These are phyloP conservation scores for Rhagium mordax DNA, from an alignment of 2,888 invertebrate genomes.

Conservation along the genomic window DNA sequence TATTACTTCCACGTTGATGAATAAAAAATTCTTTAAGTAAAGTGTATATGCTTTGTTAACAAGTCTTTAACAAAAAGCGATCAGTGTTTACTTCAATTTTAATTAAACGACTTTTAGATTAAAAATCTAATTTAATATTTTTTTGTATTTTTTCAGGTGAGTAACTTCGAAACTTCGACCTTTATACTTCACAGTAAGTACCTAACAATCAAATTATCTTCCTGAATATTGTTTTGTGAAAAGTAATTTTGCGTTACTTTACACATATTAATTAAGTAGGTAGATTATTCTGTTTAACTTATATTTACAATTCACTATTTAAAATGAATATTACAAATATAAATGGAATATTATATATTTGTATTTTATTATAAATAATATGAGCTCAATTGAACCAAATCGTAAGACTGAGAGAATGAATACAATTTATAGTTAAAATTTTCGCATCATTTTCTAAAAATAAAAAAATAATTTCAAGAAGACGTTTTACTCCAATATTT, in stretches of 20 bases:
- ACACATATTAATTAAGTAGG: too few species aligned
- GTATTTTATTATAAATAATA: neutral
- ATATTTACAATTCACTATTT: too few species aligned
- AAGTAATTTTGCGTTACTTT: too few species aligned
- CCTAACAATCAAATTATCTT: neutral
- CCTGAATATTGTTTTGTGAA: neutral
- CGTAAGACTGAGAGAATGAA: too few species aligned
- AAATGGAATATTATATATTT: neutral
- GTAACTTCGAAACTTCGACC: neutral
- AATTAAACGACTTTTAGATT: neutral
- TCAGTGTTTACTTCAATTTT: neutral
- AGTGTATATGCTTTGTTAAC: neutral
- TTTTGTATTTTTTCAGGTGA: neutral
- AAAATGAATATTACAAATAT: neutral
- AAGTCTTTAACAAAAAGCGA: neutral
- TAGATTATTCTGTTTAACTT: too few species aligned
- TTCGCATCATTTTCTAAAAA: too few species aligned
- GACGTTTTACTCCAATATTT: too few species aligned
- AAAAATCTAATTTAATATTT: neutral
- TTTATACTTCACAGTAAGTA: neutral
- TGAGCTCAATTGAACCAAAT: too few species aligned
- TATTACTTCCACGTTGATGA: neutral
- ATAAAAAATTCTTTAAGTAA: neutral
- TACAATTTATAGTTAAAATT: too few species aligned
- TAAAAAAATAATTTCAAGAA: too few species aligned